These are phyloP conservation scores for Bolborhynchus lineola DNA, from an alignment of 2,113 vertebrate species.

Conservation along the genomic window DNA sequence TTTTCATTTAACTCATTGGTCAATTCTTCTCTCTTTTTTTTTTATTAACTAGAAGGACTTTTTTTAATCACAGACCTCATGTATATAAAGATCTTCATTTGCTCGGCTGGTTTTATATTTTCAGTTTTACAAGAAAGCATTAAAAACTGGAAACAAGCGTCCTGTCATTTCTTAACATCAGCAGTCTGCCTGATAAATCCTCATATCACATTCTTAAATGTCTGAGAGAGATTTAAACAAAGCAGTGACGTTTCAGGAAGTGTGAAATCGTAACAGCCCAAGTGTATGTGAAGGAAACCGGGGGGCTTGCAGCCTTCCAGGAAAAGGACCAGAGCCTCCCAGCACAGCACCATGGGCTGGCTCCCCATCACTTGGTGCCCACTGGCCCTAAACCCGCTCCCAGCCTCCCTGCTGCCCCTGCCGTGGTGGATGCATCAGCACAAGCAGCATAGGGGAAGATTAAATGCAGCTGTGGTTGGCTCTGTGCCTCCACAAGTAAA, in stretches of 20 bases:
- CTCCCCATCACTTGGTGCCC: accelerated
- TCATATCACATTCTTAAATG: background rate
- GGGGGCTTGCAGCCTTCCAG: background rate
- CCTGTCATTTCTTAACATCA: slow-evolving; percentile 32
- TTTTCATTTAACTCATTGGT: slow-evolving; percentile 46
- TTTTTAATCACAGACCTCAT: slow-evolving; percentile 80
- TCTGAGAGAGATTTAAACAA: background rate
- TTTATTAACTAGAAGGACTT: slow-evolving; percentile 51
- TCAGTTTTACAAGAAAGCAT: slow-evolving; percentile 82
- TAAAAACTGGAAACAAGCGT: slow-evolving; percentile 80
- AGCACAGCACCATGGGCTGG: background rate
- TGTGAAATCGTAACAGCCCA: background rate
- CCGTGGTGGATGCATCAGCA: background rate
- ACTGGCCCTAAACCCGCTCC: background rate
- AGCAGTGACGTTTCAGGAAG: background rate
- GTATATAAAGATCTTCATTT: slow-evolving; percentile 77
- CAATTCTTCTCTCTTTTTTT: slow-evolving; percentile 15
- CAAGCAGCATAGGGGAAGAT: background rate
- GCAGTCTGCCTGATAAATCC: background rate
- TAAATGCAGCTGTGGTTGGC: background rate
- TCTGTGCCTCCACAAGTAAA: background rate
- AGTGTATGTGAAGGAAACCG: background rate
- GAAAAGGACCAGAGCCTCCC: background rate
- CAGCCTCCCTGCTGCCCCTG: background rate
- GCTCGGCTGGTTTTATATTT: slow-evolving; percentile 80